phyloP scores from a whole-genome alignment of 1,140 invertebrate genomes.

The Dendroctonus ponderosae region DNA sequence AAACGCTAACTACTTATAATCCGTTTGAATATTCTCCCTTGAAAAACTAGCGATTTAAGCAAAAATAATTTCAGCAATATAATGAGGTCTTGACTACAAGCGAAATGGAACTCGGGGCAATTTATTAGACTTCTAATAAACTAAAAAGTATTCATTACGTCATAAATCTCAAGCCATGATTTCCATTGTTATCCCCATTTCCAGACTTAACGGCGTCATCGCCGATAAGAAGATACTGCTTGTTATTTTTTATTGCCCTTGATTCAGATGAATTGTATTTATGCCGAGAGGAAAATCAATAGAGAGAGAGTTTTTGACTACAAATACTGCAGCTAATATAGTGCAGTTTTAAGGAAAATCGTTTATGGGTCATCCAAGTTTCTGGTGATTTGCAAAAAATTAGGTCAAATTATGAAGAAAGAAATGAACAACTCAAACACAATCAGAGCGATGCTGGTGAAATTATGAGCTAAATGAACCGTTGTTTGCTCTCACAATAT shows the following conservation, averaged over 20 bases:
- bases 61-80: too few relatives aligned
- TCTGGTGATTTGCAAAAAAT: too few relatives aligned
- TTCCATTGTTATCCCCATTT: slow-evolving; percentile 32
- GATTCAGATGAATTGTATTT: slow-evolving; percentile 36
- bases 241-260: slow-evolving; percentile 37
- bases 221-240: slow-evolving; percentile 33
- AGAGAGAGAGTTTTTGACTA: slow-evolving; percentile 10
- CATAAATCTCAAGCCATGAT: slow-evolving; percentile 22
- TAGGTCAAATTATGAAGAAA: too few relatives aligned
- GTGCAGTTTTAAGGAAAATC: neutral
- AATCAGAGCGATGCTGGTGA: too few relatives aligned
- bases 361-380: too few relatives aligned
- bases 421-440: too few relatives aligned
- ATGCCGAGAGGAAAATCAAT: slow-evolving; percentile 22
- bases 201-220: slow-evolving; percentile 32
- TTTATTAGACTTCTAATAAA: slow-evolving; percentile 21
- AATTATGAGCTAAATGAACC: too few relatives aligned
- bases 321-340: neutral
- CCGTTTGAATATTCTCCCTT: too few relatives aligned
- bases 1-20: too few relatives aligned
- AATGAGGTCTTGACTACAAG: too few relatives aligned
- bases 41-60: too few relatives aligned
- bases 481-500: too few relatives aligned
- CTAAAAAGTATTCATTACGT: slow-evolving; percentile 22
- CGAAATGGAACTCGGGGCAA: neutral